phyloP scores from a whole-genome alignment of 2,113 vertebrate species.

The Callospermophilus lateralis region DNA sequence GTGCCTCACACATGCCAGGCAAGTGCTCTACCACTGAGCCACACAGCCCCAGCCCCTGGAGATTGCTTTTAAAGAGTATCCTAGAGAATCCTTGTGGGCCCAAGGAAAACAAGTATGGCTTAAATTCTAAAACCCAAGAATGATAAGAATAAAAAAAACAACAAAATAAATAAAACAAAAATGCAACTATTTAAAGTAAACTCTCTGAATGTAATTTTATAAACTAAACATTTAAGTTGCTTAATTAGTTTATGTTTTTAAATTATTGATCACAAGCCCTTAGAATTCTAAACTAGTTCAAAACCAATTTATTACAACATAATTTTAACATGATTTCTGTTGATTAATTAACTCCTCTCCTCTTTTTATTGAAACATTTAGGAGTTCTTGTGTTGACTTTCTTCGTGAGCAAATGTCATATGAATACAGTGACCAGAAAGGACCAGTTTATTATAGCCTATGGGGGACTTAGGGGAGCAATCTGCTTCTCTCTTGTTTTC shows the following conservation, averaged over 20 bases:
- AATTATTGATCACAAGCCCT: conserved; percentile 2
- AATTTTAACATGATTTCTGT: neutral
- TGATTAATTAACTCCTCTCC: conserved; percentile 3
- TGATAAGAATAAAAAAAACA: neutral
- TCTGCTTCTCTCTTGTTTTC: conserved; percentile 93
- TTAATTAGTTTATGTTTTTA: conserved; percentile 25
- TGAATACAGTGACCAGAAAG: conserved; percentile 90
- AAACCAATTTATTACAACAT: neutral
- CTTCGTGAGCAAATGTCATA: conserved; percentile 90
- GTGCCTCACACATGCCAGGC: no score
- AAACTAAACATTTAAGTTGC: neutral
- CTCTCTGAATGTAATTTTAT: neutral
- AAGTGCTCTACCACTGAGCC: no score
- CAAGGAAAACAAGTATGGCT: neutral
- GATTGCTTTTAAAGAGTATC: neutral
- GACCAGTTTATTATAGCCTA: conserved; percentile 94
- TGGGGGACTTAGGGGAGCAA: conserved; percentile 90
- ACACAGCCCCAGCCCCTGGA: neutral
- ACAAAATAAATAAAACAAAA: neutral
- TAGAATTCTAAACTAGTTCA: conserved; percentile 1
- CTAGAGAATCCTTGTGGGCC: neutral
- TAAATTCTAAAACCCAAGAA: neutral
- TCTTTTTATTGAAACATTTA: conserved; percentile 73
- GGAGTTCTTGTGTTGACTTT: conserved; percentile 91
- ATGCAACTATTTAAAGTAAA: neutral